Conservation (phyloP, 2,113 vertebrate genomes). For the Tyto alba region DNA sequence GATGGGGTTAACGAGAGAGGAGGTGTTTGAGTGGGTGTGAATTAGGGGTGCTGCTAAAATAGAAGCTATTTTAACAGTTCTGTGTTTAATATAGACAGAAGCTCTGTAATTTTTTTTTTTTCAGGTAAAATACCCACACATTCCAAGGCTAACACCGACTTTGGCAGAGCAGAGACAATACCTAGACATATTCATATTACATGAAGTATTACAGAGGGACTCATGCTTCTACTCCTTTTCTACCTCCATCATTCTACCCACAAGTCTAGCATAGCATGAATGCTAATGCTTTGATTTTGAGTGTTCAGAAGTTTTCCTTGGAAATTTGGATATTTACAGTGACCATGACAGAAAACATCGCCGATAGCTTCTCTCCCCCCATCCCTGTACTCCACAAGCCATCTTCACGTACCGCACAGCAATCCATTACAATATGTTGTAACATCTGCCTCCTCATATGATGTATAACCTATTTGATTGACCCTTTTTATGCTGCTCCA, state of each 20-base stretch:
- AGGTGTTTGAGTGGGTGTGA: slow-evolving; percentile 32
- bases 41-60: slow-evolving; percentile 30
- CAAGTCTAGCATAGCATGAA: background rate
- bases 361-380: slow-evolving; percentile 22
- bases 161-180: slow-evolving; percentile 22
- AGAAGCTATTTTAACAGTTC: slow-evolving; percentile 28
- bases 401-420: slow-evolving; percentile 71
- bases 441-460: slow-evolving; percentile 93
- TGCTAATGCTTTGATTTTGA: background rate
- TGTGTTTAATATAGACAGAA: slow-evolving; percentile 30
- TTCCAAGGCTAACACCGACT: slow-evolving; percentile 17
- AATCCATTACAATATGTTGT: slow-evolving; percentile 89
- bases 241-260: background rate
- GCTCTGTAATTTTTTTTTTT: slow-evolving; percentile 7
- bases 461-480: slow-evolving; percentile 80
- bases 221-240: background rate
- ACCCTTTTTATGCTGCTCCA: slow-evolving; percentile 83
- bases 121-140: background rate
- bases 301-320: background rate
- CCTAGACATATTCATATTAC: background rate
- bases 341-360: background rate
- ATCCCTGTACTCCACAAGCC: slow-evolving; percentile 57
- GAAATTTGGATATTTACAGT: slow-evolving; percentile 4
- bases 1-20: slow-evolving; percentile 1
- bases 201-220: background rate